A percentile compares a stretch with the other conserved stretches of the same genome.
These are phyloP conservation scores for Ctenomys sociabilis DNA, from an alignment of 2,113 vertebrate species.

Conservation along the genomic window DNA sequence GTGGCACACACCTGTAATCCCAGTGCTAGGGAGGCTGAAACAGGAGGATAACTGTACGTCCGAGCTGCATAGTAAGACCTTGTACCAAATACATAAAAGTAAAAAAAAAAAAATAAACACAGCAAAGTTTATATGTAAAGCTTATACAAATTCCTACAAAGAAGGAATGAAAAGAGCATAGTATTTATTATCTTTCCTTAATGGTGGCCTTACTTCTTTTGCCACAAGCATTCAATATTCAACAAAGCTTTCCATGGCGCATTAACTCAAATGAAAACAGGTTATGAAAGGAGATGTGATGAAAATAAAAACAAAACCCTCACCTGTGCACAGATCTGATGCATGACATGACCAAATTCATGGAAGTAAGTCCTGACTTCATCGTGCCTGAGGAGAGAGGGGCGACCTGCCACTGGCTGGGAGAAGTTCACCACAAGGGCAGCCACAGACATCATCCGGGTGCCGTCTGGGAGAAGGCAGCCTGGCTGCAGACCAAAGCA, in stretches of 20 bases:
- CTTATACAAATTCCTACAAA: not conserved
- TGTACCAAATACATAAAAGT: no score
- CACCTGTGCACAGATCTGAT: slow-evolving; percentile 91
- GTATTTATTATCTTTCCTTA: slow-evolving; percentile 8
- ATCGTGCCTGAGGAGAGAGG: slow-evolving; percentile 86
- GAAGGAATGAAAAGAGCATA: slow-evolving; percentile 27
- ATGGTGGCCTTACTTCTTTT: not conserved
- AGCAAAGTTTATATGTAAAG: not conserved
- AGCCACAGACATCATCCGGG: slow-evolving; percentile 91
- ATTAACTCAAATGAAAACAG: not conserved
- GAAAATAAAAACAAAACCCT: slow-evolving; percentile 46
- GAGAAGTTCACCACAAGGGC: slow-evolving; percentile 89
- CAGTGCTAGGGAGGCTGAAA: no score
- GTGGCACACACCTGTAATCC: no score
- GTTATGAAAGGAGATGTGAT: not conserved
- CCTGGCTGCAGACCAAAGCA: slow-evolving; percentile 95
- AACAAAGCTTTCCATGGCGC: not conserved
- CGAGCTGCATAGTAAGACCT: no score
- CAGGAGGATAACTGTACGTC: no score
- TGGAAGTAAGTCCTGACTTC: slow-evolving; percentile 90
- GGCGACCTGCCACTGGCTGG: slow-evolving; percentile 78
- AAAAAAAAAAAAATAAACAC: not conserved
- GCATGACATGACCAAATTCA: slow-evolving; percentile 91
- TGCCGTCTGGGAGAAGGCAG: slow-evolving; percentile 91
- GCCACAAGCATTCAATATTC: not conserved